Evolutionary conservation across 2,113 vertebrate genomes (phyloP), one percentile per base, ranked within the genome.

Genomic region (Megaleporinus macrocephalus): DNA sequence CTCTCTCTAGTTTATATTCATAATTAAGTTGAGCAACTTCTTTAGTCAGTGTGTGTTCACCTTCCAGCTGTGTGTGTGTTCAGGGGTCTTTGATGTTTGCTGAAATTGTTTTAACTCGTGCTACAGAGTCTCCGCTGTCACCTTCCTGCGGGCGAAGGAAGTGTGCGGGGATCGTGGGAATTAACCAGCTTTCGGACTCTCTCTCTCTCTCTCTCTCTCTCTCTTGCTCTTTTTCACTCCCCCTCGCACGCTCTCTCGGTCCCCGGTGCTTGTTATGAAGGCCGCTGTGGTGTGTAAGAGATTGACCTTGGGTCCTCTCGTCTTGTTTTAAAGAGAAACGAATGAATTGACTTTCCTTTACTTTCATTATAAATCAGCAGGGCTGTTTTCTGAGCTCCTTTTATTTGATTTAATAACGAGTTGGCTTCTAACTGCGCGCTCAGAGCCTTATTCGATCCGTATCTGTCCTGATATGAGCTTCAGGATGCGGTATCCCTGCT

Each of bases 61-160:
- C 41, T 36, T 33, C 18, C 1, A 10, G 27, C 27, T 30, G 69
- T 27, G 16, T 70, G 51, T 30, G 69, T 26, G 26, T 24, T 47
- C 12, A 15, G 30, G 62, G 33, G 59, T 81, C 68, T 49, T 83
- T 87, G 86, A 85, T 85, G 81, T 83, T 77, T 71, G 24, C 55
- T 49, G 71, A 85, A 83, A 87, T 83, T 68, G 81, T 85, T 84
- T 85, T 87, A 87, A 83, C 79, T 66, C 47, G 76, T 77, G 49
- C 84, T 78, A 76, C 68, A 76, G 66, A 70, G 74, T 57, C 51
- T 66, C 62, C 61, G 44, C 68, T 80, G 59, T 82, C 83, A 80
- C 83, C 85, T 84, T 85, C 83, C 85, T 86, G 85, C 57, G 76
- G 87, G 76, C 72, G 51, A 65, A 79, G 53, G 55, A 81, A 62